Conservation (phyloP, 2,797 vertebrate species). For the Schizopygopsis pylzovi region DNA sequence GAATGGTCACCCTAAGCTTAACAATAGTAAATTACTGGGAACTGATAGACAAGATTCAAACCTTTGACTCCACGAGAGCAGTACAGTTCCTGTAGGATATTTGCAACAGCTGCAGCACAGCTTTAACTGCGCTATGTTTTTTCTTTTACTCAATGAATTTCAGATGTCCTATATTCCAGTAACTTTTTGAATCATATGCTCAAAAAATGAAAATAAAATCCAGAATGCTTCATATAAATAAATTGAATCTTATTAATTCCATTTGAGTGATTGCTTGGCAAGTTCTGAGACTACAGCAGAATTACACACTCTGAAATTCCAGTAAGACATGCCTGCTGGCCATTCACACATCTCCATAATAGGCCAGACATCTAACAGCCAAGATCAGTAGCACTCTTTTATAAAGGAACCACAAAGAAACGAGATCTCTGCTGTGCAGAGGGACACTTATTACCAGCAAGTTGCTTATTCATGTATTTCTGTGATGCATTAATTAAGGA, state of each 20-base stretch:
- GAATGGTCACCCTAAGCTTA: not conserved
- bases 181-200: too few species aligned
- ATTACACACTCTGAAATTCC: slow-evolving; percentile 75
- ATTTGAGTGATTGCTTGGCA: slow-evolving; percentile 76
- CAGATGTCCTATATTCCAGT: too few species aligned
- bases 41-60: not conserved
- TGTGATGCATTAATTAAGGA: slow-evolving; percentile 55
- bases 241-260: slow-evolving; percentile 69
- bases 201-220: not conserved
- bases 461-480: slow-evolving; percentile 66
- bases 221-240: slow-evolving; percentile 64
- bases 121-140: too few species aligned
- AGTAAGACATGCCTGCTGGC: slow-evolving; percentile 73
- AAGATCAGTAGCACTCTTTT: slow-evolving; percentile 29
- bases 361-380: slow-evolving; percentile 60
- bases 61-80: not conserved
- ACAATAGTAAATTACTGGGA: not conserved
- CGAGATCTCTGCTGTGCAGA: slow-evolving; percentile 25
- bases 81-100: not conserved
- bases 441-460: slow-evolving; percentile 66
- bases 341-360: slow-evolving; percentile 69
- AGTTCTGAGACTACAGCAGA: slow-evolving; percentile 76
- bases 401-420: slow-evolving; percentile 42
- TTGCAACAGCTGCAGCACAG: not conserved
- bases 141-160: not conserved